Conservation (phyloP, 2,888 invertebrate genomes). For the Netelia fuscicornis region DNA sequence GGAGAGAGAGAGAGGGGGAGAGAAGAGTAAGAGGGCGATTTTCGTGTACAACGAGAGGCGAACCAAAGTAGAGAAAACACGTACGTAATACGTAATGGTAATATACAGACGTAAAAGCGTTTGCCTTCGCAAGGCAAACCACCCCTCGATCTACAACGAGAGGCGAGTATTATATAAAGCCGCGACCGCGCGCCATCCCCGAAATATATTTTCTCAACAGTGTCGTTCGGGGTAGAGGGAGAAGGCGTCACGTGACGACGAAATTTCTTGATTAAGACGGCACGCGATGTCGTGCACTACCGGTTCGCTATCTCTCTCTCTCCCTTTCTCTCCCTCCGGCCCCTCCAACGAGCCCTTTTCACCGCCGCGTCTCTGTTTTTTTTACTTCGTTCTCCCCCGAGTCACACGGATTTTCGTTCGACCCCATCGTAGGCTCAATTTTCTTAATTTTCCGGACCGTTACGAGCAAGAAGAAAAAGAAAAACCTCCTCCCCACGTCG, state of each 20-base stretch:
- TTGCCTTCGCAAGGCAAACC: not conserved
- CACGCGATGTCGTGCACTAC: conserved; percentile 76
- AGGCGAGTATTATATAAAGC: not conserved
- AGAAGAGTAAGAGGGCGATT: conserved; percentile 1
- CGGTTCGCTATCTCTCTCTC: conserved; percentile 32
- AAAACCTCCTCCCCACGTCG: not conserved
- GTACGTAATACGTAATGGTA: conserved; percentile 10
- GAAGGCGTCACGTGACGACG: conserved; percentile 74
- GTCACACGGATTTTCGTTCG: conserved; percentile 38
- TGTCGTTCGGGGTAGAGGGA: conserved; percentile 58
- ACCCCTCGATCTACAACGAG: conserved; percentile 27
- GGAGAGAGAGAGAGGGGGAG: conserved; percentile 7
- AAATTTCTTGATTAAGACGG: conserved; percentile 82
- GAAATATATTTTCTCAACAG: conserved; percentile 46
- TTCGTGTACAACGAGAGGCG: not conserved
- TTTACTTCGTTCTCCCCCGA: conserved; percentile 34
- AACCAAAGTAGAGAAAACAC: conserved; percentile 25
- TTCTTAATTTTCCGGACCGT: conserved; percentile 66
- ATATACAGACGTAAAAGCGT: conserved; percentile 29
- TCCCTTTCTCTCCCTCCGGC: conserved; percentile 17
- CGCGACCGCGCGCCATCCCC: conserved; percentile 31
- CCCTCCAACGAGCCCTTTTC: conserved; percentile 22
- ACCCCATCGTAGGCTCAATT: conserved; percentile 47
- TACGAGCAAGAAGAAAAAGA: conserved; percentile 29
- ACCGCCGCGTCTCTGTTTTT: conserved; percentile 14